phyloP scores from a whole-genome alignment of 37 sponge, comb jelly and placozoan genomes.

The Aplysina aerophoba region DNA sequence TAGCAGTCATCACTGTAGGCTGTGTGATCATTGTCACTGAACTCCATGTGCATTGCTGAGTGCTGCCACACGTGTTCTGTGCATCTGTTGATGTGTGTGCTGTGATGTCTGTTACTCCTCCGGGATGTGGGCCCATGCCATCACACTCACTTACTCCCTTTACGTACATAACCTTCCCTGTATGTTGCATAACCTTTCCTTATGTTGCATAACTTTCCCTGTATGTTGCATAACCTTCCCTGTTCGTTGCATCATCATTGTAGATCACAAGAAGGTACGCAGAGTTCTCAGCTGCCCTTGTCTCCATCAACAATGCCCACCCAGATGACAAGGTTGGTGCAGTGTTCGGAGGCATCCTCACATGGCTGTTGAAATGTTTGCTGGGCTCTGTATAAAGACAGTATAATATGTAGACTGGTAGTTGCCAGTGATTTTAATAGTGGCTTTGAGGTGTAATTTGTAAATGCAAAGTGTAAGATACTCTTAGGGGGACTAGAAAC shows the following conservation, averaged over 20 bases:
- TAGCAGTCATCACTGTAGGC: too few species aligned
- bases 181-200: too few species aligned
- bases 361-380: not conserved
- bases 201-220: too few species aligned
- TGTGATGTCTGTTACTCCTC: not conserved
- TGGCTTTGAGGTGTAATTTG: too few species aligned
- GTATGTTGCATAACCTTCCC: not conserved
- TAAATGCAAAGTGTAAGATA: too few species aligned
- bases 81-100: not conserved
- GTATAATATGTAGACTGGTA: too few species aligned
- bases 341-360: not conserved
- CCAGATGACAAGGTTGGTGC: conserved; percentile 83
- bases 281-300: conserved; percentile 95
- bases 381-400: too few species aligned
- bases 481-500: too few species aligned
- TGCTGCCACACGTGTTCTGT: not conserved
- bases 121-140: too few species aligned
- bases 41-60: not conserved
- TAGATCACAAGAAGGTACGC: conserved; percentile 96
- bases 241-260: not conserved
- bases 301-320: conserved; percentile 87
- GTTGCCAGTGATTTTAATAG: too few species aligned
- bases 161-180: too few species aligned
- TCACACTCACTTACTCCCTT: too few species aligned
- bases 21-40: not conserved